Base-by-base conservation (phyloP, 2,113 vertebrate species). In the Antigone vipio region DNA sequence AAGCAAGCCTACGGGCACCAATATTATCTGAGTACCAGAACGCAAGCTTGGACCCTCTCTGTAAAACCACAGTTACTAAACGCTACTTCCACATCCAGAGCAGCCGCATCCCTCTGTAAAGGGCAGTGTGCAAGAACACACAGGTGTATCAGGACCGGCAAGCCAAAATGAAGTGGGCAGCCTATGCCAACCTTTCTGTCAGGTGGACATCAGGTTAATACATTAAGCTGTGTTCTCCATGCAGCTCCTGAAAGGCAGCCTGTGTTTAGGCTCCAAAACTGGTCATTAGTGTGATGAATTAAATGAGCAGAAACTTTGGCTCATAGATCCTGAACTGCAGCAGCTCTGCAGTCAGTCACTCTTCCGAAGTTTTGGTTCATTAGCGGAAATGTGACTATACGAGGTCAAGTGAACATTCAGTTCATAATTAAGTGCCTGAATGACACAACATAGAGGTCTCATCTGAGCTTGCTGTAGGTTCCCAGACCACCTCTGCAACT, bases 261-360 rank as follows among this genome's bases (percentile, higher is more conserved):
- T 64, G 66, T 63, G 72, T 86, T 91, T 45, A 67, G 47, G 64
- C 66, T 92, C 86, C 91, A 91, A 92, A 92, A 30, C 60, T 73
- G 88, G 91, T 94, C 83, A 85, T 93, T 97, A 92, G 40, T 85
- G 79, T 87, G 94, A 95, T 89, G 95, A 96, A 91, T 60, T 24
- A 96, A 94, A 89, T 53, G 77, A 95, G 76, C 2, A 9, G 88
- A 96, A 95, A 93, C 83, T 85, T 89, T 89, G 93, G 86, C 89
- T 95, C 38, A 0, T 60, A 85, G 50, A 91, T 27, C 55, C 42
- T 12, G 4, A 81, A 86, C 14, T 58, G 24, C 72, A 81, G 59
- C 76, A 91, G 32, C 73, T 91, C 91, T 82, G 73, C 66, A 71
- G 80, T 92, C 89, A 92, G 56, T 75, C 77, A 62, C 69, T 93